Evolutionary conservation across 1,140 invertebrate species (phyloP).

Genomic region (Drosophila ohnishii): DNA sequence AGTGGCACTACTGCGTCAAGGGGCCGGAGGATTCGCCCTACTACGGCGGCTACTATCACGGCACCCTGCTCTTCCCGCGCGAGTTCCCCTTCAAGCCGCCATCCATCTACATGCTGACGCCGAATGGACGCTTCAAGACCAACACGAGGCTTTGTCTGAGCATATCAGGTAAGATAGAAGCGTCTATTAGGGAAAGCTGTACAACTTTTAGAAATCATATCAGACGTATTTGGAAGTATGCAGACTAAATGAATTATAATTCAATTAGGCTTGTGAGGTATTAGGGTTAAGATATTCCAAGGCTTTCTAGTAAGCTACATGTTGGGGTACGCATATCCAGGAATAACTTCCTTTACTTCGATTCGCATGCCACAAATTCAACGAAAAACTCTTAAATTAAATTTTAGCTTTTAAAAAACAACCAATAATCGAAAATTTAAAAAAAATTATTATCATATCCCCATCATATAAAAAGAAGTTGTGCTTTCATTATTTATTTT

Average conservation of each 20-base stretch:
- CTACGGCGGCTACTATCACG: constrained; percentile 98
- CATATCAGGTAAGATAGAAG: constrained; percentile 86
- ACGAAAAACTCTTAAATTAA: too few species aligned
- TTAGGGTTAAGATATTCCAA: background rate
- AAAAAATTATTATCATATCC: too few species aligned
- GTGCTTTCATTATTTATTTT: too few species aligned
- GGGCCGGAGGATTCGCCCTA: constrained; percentile 96
- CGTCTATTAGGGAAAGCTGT: background rate
- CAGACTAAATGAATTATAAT: background rate
- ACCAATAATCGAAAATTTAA: too few species aligned
- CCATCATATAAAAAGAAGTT: too few species aligned
- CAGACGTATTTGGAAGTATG: background rate
- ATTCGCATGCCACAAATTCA: too few species aligned
- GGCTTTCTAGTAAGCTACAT: background rate
- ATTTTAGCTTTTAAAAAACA: too few species aligned
- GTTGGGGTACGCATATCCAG: background rate
- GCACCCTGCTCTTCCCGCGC: constrained; percentile 97
- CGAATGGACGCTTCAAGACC: constrained; percentile 95
- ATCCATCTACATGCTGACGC: constrained; percentile 99
- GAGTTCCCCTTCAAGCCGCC: constrained; percentile 99
- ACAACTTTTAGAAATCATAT: background rate
- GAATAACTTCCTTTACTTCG: background rate
- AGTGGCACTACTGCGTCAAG: constrained; percentile 90
- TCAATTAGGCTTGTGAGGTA: background rate
- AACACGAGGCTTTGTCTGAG: constrained; percentile 97